Conservation (phyloP, 2,888 invertebrate genomes). For the Cheilosia urbana region DNA sequence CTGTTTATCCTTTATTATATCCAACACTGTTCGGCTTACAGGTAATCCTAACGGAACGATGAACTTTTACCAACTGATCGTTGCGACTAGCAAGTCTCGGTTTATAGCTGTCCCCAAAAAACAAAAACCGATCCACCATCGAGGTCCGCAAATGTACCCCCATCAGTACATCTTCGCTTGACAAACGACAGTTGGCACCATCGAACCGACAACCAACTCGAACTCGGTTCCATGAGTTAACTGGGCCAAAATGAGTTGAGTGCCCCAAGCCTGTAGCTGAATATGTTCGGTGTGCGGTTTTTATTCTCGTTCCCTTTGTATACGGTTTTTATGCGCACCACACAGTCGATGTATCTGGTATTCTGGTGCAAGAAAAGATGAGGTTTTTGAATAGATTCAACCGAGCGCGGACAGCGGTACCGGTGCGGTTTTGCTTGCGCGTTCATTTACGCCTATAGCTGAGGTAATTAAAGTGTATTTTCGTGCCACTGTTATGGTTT, state of each 20-base stretch:
- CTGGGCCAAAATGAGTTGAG: constrained; percentile 20
- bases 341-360: neutral
- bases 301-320: neutral
- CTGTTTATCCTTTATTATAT: constrained; percentile 53
- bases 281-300: constrained; percentile 54
- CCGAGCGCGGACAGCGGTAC: neutral
- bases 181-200: constrained; percentile 13
- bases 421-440: constrained; percentile 8
- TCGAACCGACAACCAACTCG: constrained; percentile 34
- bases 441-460: neutral
- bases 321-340: neutral
- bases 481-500: constrained; percentile 28
- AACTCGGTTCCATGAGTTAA: constrained; percentile 10
- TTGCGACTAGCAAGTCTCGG: constrained; percentile 82
- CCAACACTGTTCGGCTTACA: constrained; percentile 21
- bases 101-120: constrained; percentile 84
- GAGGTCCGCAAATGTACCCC: constrained; percentile 49
- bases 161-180: constrained; percentile 45
- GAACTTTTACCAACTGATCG: constrained; percentile 84
- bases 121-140: constrained; percentile 53
- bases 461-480: constrained; percentile 53
- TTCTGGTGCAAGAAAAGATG: constrained; percentile 41
- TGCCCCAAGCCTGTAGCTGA: constrained; percentile 33
- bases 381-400: constrained; percentile 9
- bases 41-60: constrained; percentile 82